Evolutionary conservation across 2,797 vertebrate species (phyloP), one percentile per base, ranked within the genome.

Genomic region (Cetoscarus ocellatus): DNA sequence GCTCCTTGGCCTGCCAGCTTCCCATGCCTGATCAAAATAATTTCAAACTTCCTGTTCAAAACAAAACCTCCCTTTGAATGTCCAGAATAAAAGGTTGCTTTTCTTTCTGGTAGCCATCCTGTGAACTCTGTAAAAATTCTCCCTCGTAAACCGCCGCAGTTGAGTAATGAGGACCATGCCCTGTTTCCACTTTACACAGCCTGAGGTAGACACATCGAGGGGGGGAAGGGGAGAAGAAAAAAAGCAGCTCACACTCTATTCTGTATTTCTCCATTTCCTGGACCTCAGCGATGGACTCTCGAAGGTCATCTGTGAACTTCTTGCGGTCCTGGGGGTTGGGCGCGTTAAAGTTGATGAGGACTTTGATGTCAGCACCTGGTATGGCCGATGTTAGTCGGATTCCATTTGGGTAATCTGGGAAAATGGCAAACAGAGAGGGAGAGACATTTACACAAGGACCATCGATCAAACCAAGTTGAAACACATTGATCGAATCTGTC

Each of bases 181-280:
- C 69, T 59, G 75, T 74, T 84, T 77, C 75, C 68, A 40, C 69
- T 87, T 84, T 40, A 67, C 73, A 69, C 56, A 61, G 77, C 54
- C 70, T 27, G 63, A 65, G 74, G 72, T 52, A 45, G 51, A 60
- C 47, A 44, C 15, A 67, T 51, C 3, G 2, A 38, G n/a, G 40
- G 15, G 18, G 70, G 77, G 58, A 58, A 40, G 68, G 73, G 34
- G 13, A 48, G 6, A 11, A n/a, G 19, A n/a, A 49, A 90, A 85
- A 85, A 84, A 80, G 72, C 56, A 88, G 88, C 98, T 96, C 91
- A 99, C 98, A 97, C 91, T 99, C 98, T 95, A 99, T 99, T 84
- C 98, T 95, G 95, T 99, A 97, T 91, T 99, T 99, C 93, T 99
- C 98, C 98, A 99, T 99, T 92, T 99, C 98, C 91, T 99, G 98